Evolutionary conservation across 2,113 vertebrate species (phyloP), one percentile per base, ranked within the genome.

Genomic region (Tragelaphus buxtoni): DNA sequence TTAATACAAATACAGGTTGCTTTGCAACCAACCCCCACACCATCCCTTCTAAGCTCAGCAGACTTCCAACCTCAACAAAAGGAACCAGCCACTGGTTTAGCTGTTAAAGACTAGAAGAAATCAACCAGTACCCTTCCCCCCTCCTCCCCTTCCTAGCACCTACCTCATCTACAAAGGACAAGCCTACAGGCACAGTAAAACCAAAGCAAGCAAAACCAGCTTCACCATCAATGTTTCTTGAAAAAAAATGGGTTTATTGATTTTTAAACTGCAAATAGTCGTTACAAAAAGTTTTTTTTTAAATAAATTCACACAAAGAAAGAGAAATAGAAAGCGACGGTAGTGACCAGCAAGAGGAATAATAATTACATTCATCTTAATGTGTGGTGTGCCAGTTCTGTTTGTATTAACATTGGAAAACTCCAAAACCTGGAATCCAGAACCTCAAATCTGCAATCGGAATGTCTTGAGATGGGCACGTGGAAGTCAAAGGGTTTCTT

Each of bases 191-290:
- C 16, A n/a, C 20, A 35, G 30, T 3, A 42, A 92, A 58, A 72
- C 56, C 32, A 51, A 45, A 55, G 55, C 63, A 98, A 99, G 97
- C 72, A 98, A 98, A 98, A 98, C 97, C 95, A 98, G 92, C 96
- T 97, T 95, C 96, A 98, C 87, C 93, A 95, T 96, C 96, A 96
- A 3, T 28, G 91, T 98, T 99, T 99, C 97, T 99, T 99, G 99
- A 98, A 98, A 99, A 99, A 99, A 99, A 99, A 94, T 98, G 99
- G 99, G 99, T 99, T 99, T 99, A 99, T 99, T 99, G 99, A 99
- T 99, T 99, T 99, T 99, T 99, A 99, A 99, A 99, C 99, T 99
- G 99, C 99, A 99, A 99, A 99, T 99, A 99, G 99, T 99, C 99
- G 99, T 99, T 99, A 99, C 99, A 99, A 99, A 99, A 99, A 99